Evolutionary conservation across 1,140 invertebrate genomes (phyloP).

Genomic region (Pollicipes pollicipes): DNA sequence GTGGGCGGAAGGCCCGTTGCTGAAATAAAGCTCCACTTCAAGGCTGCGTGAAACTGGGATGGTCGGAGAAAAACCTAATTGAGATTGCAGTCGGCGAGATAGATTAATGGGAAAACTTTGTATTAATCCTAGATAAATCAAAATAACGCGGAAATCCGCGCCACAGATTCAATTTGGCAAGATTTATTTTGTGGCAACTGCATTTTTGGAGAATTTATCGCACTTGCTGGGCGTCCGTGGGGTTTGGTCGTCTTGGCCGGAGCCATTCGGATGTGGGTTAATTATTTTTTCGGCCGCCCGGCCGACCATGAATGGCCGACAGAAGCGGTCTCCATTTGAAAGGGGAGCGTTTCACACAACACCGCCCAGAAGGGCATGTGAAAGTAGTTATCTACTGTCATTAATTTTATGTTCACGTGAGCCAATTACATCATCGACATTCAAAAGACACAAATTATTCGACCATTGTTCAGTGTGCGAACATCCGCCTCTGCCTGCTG

Average conservation of each 20-base stretch:
- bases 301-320: not conserved
- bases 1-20: not conserved
- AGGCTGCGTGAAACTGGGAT: not conserved
- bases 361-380: not conserved
- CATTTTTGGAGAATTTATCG: not conserved
- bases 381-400: not conserved
- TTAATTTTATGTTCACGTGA: conserved; percentile 1
- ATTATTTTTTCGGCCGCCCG: not conserved
- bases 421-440: conserved; percentile 1
- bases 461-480: not conserved
- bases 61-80: not conserved
- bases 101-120: conserved; percentile 2
- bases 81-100: not conserved
- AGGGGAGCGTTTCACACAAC: not conserved
- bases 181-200: not conserved
- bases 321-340: not conserved
- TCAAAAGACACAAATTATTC: conserved; percentile 2
- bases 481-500: not conserved
- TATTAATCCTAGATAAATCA: not conserved
- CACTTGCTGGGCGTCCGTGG: not conserved
- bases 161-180: not conserved
- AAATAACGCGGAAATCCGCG: not conserved
- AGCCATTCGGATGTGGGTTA: not conserved
- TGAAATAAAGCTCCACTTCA: not conserved
- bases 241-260: not conserved